Evolutionary conservation across 2,888 invertebrate species (phyloP).

Genomic region (Dysmachus trigonus): DNA sequence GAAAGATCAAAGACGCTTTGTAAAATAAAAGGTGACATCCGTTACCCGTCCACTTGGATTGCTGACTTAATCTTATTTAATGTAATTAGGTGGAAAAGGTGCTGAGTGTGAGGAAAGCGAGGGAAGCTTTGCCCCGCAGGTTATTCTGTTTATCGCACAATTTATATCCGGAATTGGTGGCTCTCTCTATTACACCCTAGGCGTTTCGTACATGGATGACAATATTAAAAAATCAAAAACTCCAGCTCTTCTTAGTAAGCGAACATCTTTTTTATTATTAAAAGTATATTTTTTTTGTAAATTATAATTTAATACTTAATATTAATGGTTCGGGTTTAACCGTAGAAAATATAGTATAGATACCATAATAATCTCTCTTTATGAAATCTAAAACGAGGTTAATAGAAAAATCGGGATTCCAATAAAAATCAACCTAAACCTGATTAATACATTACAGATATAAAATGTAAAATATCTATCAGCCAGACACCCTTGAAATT

Average conservation of each 20-base stretch:
- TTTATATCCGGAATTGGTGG: conserved; percentile 77
- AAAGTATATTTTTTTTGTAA: not conserved
- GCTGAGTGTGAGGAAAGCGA: conserved; percentile 66
- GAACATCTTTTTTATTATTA: not conserved
- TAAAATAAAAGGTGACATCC: conserved; percentile 59
- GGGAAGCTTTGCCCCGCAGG: conserved; percentile 71
- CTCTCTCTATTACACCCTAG: conserved; percentile 74
- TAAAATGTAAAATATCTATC: too few species aligned
- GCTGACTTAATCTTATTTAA: not conserved
- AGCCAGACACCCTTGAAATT: too few species aligned
- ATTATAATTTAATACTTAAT: too few species aligned
- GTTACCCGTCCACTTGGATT: not conserved
- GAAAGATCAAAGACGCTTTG: conserved; percentile 70
- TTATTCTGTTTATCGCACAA: conserved; percentile 73
- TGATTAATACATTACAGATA: too few species aligned
- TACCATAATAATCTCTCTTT: too few species aligned
- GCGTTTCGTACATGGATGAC: conserved; percentile 79
- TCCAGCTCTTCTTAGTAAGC: conserved; percentile 74
- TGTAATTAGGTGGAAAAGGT: conserved; percentile 49
- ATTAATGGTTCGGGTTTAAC: too few species aligned
- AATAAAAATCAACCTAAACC: too few species aligned
- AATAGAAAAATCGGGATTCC: too few species aligned
- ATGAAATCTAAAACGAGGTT: too few species aligned
- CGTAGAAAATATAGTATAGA: too few species aligned
- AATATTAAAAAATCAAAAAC: conserved; percentile 79